Evolutionary conservation across 2,888 invertebrate species (phyloP).

Genomic region (Epinotia demarniana): DNA sequence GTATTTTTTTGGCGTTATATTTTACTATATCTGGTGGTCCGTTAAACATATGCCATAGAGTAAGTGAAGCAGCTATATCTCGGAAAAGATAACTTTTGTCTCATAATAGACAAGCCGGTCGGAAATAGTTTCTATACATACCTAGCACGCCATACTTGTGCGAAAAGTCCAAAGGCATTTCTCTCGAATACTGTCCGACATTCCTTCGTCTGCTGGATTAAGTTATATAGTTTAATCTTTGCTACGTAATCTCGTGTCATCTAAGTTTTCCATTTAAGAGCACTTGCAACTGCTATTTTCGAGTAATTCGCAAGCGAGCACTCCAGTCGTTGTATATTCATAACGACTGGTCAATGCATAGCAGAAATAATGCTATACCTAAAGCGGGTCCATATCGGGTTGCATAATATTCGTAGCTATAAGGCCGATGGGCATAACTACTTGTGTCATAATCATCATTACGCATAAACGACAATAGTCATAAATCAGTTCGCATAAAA

Average conservation of each 20-base stretch:
- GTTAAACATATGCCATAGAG: too few species aligned
- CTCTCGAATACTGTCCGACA: not conserved
- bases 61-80: too few species aligned
- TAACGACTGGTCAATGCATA: not conserved
- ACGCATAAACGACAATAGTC: too few species aligned
- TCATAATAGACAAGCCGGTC: not conserved
- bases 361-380: not conserved
- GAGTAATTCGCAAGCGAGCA: not conserved
- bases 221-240: too few species aligned
- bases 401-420: too few species aligned
- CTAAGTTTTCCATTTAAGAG: conserved; percentile 1
- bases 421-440: too few species aligned
- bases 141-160: not conserved
- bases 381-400: too few species aligned
- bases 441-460: too few species aligned
- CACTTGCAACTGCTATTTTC: not conserved
- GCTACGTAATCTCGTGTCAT: not conserved
- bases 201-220: conserved; percentile 3
- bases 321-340: not conserved
- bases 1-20: too few species aligned
- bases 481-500: too few species aligned
- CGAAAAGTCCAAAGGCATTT: not conserved
- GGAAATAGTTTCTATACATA: not conserved
- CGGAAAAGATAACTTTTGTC: too few species aligned
- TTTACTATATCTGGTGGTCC: too few species aligned